A percentile compares a stretch with the other conserved stretches of the same genome.
phyloP scores from a whole-genome alignment of 1,140 invertebrate genomes.

The Batillaria attramentaria region DNA sequence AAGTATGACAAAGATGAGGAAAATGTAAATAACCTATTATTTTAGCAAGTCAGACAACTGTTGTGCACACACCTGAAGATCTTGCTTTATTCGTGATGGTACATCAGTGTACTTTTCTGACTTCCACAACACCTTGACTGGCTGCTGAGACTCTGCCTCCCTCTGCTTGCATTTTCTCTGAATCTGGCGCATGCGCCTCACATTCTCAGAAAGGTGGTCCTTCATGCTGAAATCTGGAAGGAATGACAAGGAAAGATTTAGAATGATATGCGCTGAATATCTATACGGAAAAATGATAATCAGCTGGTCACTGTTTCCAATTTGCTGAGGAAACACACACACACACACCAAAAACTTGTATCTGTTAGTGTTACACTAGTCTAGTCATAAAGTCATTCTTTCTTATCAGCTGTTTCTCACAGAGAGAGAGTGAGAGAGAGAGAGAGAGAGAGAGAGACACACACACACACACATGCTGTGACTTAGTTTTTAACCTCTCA shows the following conservation, averaged over 20 bases:
- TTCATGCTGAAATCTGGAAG: constrained; percentile 58
- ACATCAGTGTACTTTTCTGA: constrained; percentile 69
- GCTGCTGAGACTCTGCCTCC: constrained; percentile 59
- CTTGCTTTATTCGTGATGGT: constrained; percentile 65
- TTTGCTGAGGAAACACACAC: too few species aligned
- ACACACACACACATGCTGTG: too few species aligned
- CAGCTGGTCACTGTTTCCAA: too few species aligned
- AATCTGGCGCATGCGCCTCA: constrained; percentile 68
- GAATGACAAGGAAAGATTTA: background rate
- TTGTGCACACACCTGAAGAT: constrained; percentile 55
- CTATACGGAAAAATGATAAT: too few species aligned
- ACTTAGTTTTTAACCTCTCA: background rate
- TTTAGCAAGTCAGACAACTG: background rate
- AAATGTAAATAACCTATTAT: background rate
- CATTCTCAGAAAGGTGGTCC: constrained; percentile 69
- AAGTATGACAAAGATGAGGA: background rate
- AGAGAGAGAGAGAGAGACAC: too few species aligned
- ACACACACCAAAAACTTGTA: too few species aligned
- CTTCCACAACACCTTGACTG: constrained; percentile 71
- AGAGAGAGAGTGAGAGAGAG: too few species aligned
- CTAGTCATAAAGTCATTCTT: too few species aligned
- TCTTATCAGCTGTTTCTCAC: too few species aligned
- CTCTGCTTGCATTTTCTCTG: constrained; percentile 63
- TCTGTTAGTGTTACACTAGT: too few species aligned
- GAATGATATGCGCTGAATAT: too few species aligned